These are phyloP conservation scores for Pseudochirops cupreus DNA, from an alignment of 2,797 vertebrate genomes.

Conservation along the genomic window DNA sequence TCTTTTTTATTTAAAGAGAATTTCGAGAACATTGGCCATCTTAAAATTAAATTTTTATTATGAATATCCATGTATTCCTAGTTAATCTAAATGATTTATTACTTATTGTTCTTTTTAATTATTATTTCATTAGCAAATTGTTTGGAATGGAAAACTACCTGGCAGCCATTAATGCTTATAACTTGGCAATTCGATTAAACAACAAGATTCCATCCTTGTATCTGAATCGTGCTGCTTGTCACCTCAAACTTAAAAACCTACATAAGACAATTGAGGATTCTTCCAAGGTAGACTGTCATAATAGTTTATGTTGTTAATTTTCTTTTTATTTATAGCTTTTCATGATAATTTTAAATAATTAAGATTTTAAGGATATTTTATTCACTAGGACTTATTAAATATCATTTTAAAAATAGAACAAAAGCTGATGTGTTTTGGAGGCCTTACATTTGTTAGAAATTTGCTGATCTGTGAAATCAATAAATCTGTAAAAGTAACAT, in stretches of 20 bases:
- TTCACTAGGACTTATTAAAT: neutral
- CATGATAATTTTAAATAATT: conserved; percentile 49
- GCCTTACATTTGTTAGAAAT: conserved; percentile 24
- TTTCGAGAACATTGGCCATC: conserved; percentile 24
- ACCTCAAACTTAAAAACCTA: conserved; percentile 94
- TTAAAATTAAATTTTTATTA: neutral
- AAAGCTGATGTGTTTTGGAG: neutral
- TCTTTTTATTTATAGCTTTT: conserved; percentile 30
- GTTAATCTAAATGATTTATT: neutral
- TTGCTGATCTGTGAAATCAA: neutral
- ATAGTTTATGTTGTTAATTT: neutral
- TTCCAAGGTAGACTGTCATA: conserved; percentile 88
- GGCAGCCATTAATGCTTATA: conserved; percentile 93
- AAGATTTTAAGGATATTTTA: conserved; percentile 36
- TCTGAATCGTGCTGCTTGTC: conserved; percentile 96
- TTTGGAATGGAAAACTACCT: conserved; percentile 91
- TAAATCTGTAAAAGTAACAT: neutral
- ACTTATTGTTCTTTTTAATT: conserved; percentile 59
- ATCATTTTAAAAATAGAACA: conserved; percentile 6
- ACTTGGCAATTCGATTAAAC: conserved; percentile 91
- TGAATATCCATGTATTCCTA: neutral
- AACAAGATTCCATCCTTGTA: conserved; percentile 89
- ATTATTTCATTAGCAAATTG: conserved; percentile 88
- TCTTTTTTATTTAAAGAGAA: conserved; percentile 16
- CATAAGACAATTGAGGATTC: conserved; percentile 96